Evolutionary conservation across 2,113 vertebrate species (phyloP).

Genomic region (Sterna hirundo): DNA sequence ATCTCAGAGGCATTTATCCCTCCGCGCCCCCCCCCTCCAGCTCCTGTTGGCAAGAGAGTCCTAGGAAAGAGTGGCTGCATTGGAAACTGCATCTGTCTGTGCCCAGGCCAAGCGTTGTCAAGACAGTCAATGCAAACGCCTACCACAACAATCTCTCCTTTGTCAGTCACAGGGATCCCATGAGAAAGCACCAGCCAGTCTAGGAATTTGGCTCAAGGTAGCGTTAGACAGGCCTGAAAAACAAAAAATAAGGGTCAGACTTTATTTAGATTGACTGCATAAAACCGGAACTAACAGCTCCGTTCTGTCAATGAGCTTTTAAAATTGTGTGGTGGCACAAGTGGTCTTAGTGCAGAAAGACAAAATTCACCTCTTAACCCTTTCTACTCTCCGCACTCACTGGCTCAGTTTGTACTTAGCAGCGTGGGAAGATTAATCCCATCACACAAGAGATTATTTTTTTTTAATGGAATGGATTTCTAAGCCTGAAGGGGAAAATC

Average conservation of each 20-base stretch:
- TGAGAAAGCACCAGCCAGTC: conserved; percentile 35
- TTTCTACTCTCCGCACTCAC: background rate
- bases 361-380: background rate
- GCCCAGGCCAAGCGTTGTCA: background rate
- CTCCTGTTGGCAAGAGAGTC: background rate
- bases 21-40: rapidly evolving
- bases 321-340: background rate
- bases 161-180: conserved; percentile 32
- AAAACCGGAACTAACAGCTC: background rate
- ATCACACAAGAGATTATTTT: background rate
- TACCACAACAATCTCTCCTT: conserved; percentile 47
- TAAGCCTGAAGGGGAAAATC: background rate
- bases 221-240: background rate
- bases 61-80: background rate
- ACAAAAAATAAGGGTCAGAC: background rate
- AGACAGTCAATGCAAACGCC: conserved; percentile 11
- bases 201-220: background rate
- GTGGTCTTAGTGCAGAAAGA: background rate
- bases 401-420: background rate
- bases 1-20: background rate
- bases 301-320: background rate
- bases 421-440: background rate
- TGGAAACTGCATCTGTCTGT: background rate
- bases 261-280: background rate
- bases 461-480: background rate